These are phyloP conservation scores for Parnassius smintheus DNA, from an alignment of 2,888 invertebrate species.

Conservation along the genomic window DNA sequence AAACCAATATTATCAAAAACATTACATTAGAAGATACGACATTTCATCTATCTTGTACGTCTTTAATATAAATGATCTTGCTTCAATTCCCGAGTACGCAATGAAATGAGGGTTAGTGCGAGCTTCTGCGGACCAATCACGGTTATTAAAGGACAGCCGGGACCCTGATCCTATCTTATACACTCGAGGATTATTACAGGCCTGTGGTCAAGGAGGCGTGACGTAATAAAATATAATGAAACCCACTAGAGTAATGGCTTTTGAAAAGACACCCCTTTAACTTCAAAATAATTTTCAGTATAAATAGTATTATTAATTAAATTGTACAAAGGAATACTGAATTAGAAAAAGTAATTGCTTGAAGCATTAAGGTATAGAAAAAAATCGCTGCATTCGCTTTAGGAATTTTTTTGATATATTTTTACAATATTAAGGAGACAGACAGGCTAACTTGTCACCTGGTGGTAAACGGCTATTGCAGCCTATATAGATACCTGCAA, in stretches of 20 bases:
- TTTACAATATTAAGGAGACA: too few species aligned
- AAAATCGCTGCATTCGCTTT: too few species aligned
- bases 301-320: neutral
- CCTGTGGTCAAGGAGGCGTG: constrained; percentile 26
- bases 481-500: too few species aligned
- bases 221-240: constrained; percentile 31
- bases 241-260: constrained; percentile 15
- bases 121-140: constrained; percentile 29
- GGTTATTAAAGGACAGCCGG: constrained; percentile 34
- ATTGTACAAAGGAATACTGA: too few species aligned
- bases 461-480: too few species aligned
- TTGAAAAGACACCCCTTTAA: constrained; percentile 15
- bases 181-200: constrained; percentile 28
- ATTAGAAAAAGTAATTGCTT: too few species aligned
- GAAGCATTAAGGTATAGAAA: too few species aligned
- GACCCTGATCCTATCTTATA: constrained; percentile 31
- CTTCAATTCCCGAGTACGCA: constrained; percentile 19
- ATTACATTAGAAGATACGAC: constrained; percentile 14
- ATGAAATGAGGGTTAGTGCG: constrained; percentile 22
- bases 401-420: too few species aligned
- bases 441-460: too few species aligned
- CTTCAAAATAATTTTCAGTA: neutral
- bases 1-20: constrained; percentile 7
- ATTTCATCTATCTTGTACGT: constrained; percentile 18
- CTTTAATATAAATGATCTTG: constrained; percentile 23